Percentiles rank a stretch among this genome's conserved stretches.
Conservation (phyloP, 2,797 vertebrate genomes). For the Trematomus bernacchii region DNA sequence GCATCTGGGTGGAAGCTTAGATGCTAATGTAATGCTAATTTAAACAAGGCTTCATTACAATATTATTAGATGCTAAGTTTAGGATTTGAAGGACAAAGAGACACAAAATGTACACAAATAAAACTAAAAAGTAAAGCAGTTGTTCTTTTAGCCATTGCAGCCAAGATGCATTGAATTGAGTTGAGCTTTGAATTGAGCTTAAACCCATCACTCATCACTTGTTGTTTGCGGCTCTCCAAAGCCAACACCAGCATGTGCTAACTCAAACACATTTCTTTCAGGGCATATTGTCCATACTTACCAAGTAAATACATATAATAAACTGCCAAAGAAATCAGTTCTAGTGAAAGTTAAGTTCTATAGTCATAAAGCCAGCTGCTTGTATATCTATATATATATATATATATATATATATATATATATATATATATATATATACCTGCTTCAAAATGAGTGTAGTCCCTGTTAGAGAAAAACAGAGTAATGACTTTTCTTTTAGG, state of each 20-base stretch:
- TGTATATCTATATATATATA: not conserved
- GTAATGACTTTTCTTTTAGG: not conserved
- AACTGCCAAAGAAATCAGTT: not conserved
- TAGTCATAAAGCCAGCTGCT: too few species aligned
- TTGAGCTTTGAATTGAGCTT: not conserved
- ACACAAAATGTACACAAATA: constrained; percentile 14
- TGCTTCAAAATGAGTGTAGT: not conserved
- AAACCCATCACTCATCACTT: not conserved
- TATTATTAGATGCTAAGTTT: constrained; percentile 50
- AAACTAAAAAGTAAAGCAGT: constrained; percentile 8
- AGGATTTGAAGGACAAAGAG: constrained; percentile 35
- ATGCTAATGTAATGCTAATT: constrained; percentile 69
- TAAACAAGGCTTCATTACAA: constrained; percentile 56
- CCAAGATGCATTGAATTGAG: not conserved
- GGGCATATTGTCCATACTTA: not conserved
- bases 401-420: not conserved
- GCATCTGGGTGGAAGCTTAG: constrained; percentile 54
- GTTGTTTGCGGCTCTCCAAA: not conserved
- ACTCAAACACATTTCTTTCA: not conserved
- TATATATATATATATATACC: not conserved
- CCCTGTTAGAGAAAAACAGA: not conserved
- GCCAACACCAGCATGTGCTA: not conserved
- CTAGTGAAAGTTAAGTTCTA: too few species aligned
- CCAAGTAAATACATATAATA: not conserved
- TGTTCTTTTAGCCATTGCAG: not conserved